Evolutionary conservation across 2,888 invertebrate genomes (phyloP).

Genomic region (Plebejus argus): DNA sequence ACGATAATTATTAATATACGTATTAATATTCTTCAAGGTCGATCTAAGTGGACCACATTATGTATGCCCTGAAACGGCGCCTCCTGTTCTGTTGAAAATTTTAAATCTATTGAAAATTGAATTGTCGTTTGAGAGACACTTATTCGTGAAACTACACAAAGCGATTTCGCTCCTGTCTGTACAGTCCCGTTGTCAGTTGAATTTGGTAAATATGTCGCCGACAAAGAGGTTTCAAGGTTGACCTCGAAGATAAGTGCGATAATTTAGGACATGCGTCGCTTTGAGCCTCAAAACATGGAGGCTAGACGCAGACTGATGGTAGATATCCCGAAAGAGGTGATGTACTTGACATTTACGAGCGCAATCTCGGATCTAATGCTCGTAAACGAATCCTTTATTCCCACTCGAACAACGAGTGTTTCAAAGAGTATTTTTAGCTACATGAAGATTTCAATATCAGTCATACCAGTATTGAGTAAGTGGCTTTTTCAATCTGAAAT

Average conservation of each 20-base stretch:
- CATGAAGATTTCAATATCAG: neutral
- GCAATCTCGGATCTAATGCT: conserved; percentile 36
- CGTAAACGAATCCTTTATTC: conserved; percentile 15
- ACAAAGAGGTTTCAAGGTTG: conserved; percentile 72
- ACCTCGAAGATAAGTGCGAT: conserved; percentile 74
- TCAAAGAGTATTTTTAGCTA: neutral
- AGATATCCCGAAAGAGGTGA: conserved; percentile 37
- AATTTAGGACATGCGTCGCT: conserved; percentile 65
- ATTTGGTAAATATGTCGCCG: conserved; percentile 66
- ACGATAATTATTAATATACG: conserved; percentile 14
- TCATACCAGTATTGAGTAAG: neutral
- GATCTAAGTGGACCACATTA: neutral
- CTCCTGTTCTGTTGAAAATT: neutral
- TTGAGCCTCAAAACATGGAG: conserved; percentile 53
- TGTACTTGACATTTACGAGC: conserved; percentile 34
- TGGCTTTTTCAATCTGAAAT: neutral
- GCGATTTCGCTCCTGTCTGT: conserved; percentile 23
- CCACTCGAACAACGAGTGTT: neutral
- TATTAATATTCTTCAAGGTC: conserved; percentile 25
- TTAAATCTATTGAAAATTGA: neutral
- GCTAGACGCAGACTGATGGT: conserved; percentile 39
- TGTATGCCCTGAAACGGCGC: neutral
- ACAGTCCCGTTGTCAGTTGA: conserved; percentile 55
- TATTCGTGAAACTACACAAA: neutral
- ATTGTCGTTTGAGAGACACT: neutral